Conservation (phyloP, 2,113 vertebrate species). For the Pongo abelii region DNA sequence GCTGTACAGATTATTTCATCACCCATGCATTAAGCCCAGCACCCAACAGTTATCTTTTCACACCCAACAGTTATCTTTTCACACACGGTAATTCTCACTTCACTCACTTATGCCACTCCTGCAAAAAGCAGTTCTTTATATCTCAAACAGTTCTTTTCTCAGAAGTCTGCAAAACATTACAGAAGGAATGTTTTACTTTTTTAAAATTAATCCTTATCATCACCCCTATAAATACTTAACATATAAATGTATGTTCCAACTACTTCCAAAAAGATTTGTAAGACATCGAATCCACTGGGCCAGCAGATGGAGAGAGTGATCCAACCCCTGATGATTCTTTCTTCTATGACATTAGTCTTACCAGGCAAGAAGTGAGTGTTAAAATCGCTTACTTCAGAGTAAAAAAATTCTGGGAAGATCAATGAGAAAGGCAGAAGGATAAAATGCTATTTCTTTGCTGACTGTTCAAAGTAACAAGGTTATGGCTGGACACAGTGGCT, state of each 20-base stretch:
- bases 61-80: too few relatives aligned
- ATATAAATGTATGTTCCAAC: too few relatives aligned
- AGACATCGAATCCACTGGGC: not conserved
- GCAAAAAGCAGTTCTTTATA: not conserved
- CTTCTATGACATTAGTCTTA: accelerated
- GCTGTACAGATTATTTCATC: too few relatives aligned
- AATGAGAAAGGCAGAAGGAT: not conserved
- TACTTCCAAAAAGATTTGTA: not conserved
- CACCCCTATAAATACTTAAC: not conserved
- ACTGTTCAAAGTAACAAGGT: not conserved
- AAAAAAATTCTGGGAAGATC: not conserved
- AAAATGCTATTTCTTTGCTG: not conserved
- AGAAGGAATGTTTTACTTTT: not conserved
- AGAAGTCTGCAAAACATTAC: not conserved
- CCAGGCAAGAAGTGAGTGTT: not conserved
- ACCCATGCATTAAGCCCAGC: too few relatives aligned
- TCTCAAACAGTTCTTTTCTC: not conserved
- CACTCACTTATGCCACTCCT: not conserved
- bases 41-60: too few relatives aligned
- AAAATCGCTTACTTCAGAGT: not conserved
- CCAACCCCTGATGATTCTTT: not conserved
- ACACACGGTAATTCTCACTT: not conserved
- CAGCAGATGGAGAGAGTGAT: not conserved
- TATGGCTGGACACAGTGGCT: too few relatives aligned
- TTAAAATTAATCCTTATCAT: not conserved